Base-by-base conservation (phyloP, 2,888 invertebrate genomes). In the Amorpha juglandis region DNA sequence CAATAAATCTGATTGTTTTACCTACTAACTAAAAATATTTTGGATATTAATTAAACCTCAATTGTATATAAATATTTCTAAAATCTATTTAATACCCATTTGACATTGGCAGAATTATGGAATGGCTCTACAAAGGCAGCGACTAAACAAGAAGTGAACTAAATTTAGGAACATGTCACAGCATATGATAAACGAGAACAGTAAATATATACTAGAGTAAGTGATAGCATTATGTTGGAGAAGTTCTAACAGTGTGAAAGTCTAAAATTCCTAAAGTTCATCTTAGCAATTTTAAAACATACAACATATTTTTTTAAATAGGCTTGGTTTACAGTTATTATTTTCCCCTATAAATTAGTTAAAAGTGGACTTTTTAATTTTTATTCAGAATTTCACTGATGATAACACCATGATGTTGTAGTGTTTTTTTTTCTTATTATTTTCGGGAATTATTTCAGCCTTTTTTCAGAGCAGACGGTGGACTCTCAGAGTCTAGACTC, bases 401-500 rank as follows among this genome's bases (percentile, higher is more conserved):
- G 4, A 27, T 27, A 27, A 27, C 4, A 1, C 27, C 4, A 3
- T 64, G 33, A 63, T 68, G 70, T 27, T 19, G 55, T 38, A 35
- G 7, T 48, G 48, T 55, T 48, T 38, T 63, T 62, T 66, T 66
- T 45, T 63, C 65, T 69, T 35, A 45, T 64, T 12, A 14, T 16
- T 55, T 55, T 55, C 35, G 16, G 38, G 27, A 27, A 27, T 12
- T 19, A 42, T 91, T 92, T 67, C 86, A 97, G 96, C 81, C 94
- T 97, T 78, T 94, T 97, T 77, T 96, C 95, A 70, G 96, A 96
- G 81, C 95, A 96, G 84, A 96, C 95, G 68, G 95, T 96, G 42
- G 96, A 96, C 82, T 94, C 95, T 67, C 96, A 96, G 82, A 95
- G 95, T 38, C 93, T 98, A 81, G 98, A 98, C 78, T 94, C 94